phyloP scores from a whole-genome alignment of 2,113 vertebrate species.

The Antigone vipio region DNA sequence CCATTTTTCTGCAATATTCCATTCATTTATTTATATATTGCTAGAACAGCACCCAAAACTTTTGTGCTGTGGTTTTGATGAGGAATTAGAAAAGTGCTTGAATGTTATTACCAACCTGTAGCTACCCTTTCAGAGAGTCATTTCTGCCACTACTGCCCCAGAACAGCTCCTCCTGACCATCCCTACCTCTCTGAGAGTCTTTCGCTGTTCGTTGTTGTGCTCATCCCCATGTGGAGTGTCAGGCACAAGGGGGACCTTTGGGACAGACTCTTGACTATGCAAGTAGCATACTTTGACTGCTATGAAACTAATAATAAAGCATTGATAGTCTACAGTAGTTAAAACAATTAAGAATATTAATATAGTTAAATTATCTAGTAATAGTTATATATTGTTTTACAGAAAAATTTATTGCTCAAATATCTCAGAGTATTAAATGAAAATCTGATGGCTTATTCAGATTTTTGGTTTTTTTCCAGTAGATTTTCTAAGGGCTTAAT shows the following conservation, averaged over 20 bases:
- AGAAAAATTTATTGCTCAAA: background rate
- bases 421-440: background rate
- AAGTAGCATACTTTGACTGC: background rate
- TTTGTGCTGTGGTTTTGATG: background rate
- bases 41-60: background rate
- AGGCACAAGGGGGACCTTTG: background rate
- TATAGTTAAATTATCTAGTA: background rate
- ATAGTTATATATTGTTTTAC: background rate
- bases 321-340: background rate
- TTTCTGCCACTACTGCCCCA: background rate
- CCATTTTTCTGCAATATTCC: background rate
- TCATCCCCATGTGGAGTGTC: background rate
- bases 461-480: background rate
- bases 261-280: background rate
- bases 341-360: background rate
- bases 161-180: background rate
- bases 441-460: background rate
- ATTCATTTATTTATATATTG: background rate
- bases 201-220: background rate
- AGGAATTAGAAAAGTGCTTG: background rate
- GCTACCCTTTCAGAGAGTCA: background rate
- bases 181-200: background rate
- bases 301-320: background rate
- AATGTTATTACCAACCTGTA: background rate
- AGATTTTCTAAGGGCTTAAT: background rate